phyloP scores from a whole-genome alignment of 2,113 vertebrate species.

The Condylura cristata region DNA sequence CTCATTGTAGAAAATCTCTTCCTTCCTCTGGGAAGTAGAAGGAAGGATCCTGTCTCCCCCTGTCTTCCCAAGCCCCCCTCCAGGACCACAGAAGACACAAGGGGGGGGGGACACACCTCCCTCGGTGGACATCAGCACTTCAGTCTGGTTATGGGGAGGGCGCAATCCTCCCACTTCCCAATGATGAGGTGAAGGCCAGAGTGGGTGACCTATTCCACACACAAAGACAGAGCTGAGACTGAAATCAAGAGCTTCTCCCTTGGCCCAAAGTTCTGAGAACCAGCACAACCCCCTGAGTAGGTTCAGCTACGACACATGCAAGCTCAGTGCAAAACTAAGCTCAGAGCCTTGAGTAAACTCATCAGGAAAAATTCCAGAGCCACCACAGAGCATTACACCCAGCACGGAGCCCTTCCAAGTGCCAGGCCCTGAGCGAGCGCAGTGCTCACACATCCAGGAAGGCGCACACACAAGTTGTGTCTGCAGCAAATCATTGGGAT shows the following conservation, averaged over 20 bases:
- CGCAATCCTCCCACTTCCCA: neutral
- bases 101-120: neutral
- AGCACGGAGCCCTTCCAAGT: neutral
- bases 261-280: neutral
- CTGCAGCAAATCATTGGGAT: neutral
- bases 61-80: neutral
- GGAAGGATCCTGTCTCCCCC: rapidly evolving
- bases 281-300: neutral
- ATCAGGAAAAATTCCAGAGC: neutral
- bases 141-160: neutral
- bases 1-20: neutral
- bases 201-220: neutral
- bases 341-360: neutral
- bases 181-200: neutral
- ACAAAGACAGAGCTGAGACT: neutral
- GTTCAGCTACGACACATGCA: neutral
- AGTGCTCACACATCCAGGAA: neutral
- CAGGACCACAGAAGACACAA: neutral
- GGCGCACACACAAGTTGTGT: neutral
- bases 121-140: neutral
- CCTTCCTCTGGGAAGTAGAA: neutral
- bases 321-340: neutral
- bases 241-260: neutral
- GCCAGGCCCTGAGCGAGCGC: neutral
- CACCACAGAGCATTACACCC: neutral